Evolutionary conservation across 1,140 invertebrate species (phyloP).

Genomic region (Batillaria attramentaria): DNA sequence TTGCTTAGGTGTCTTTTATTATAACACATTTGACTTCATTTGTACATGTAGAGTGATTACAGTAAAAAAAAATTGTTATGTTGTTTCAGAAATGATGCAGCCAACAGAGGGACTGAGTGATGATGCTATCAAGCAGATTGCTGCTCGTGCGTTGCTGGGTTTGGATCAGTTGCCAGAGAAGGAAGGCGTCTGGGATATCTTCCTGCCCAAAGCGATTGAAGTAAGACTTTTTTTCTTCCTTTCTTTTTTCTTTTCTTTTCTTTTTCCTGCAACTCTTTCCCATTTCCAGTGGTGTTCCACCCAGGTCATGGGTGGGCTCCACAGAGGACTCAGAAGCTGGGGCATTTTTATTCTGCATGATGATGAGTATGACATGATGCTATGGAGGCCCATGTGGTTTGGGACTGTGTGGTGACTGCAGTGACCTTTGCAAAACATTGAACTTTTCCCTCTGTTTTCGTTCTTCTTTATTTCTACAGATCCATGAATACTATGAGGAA

Average conservation of each 20-base stretch:
- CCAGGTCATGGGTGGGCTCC: too few species aligned
- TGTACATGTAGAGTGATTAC: too few species aligned
- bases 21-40: too few species aligned
- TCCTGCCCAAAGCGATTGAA: conserved; percentile 25
- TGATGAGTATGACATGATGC: too few species aligned
- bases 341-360: too few species aligned
- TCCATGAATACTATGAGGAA: conserved; percentile 29
- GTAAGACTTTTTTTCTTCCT: background rate
- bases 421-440: too few species aligned
- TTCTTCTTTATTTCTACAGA: background rate
- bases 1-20: too few species aligned
- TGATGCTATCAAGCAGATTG: background rate
- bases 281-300: too few species aligned
- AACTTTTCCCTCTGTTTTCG: background rate
- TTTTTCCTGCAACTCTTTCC: too few species aligned
- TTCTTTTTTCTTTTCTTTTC: background rate
- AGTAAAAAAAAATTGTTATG: background rate
- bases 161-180: background rate
- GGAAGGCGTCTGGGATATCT: conserved; percentile 33
- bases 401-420: too few species aligned
- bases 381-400: too few species aligned
- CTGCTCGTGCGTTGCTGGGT: background rate
- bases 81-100: background rate
- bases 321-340: too few species aligned
- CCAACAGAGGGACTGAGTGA: background rate